Percentiles rank a stretch among this genome's conserved stretches.
Evolutionary conservation across 2,113 vertebrate species (phyloP).

Genomic region (Nycticebus coucang): DNA sequence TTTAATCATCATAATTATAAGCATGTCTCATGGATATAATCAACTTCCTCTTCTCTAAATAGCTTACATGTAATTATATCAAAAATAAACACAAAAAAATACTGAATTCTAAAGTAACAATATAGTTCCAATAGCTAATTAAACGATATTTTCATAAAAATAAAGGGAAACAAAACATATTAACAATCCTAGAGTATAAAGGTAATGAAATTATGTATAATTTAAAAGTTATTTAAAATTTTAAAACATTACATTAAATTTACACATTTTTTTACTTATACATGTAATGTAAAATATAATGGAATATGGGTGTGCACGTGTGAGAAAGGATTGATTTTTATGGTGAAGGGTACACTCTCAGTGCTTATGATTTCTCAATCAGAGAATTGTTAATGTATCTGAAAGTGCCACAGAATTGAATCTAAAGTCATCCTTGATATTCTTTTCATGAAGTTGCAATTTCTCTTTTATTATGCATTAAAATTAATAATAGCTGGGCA

Average conservation of each 20-base stretch:
- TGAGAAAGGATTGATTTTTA: constrained; percentile 21
- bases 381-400: constrained; percentile 63
- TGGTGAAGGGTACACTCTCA: not conserved
- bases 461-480: constrained; percentile 74
- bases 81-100: constrained; percentile 50
- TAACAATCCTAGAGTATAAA: constrained; percentile 38
- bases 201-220: not conserved
- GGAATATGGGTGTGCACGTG: no score
- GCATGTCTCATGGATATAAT: not conserved
- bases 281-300: no score
- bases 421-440: constrained; percentile 66
- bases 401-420: constrained; percentile 59
- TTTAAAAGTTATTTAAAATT: constrained; percentile 18
- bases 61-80: constrained; percentile 23
- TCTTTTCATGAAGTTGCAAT: constrained; percentile 58
- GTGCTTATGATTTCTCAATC: constrained; percentile 34
- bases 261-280: no score
- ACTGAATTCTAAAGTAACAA: constrained; percentile 24
- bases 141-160: constrained; percentile 49
- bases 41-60: not conserved
- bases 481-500: constrained; percentile 57
- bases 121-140: not conserved
- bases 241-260: not conserved
- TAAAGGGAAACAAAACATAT: not conserved
- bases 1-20: constrained; percentile 7